Evolutionary conservation across 2,113 vertebrate genomes (phyloP).

Genomic region (Pachycephala philippinensis): DNA sequence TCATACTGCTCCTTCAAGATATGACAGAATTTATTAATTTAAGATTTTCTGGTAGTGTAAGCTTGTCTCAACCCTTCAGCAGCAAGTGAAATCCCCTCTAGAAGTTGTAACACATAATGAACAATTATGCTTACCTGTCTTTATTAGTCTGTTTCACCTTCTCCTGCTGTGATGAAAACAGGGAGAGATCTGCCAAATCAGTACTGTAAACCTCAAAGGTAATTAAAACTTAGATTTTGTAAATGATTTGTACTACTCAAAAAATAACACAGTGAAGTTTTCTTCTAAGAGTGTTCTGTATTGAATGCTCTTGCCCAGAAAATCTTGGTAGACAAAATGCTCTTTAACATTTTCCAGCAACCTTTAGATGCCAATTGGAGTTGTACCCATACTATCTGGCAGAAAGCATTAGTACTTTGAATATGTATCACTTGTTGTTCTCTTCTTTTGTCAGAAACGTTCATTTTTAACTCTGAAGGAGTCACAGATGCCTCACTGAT

Average conservation of each 20-base stretch:
- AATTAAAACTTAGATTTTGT: not conserved
- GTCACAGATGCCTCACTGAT: not conserved
- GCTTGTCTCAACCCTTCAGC: not conserved
- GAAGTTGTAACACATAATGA: not conserved
- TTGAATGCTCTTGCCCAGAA: not conserved
- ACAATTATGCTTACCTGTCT: not conserved
- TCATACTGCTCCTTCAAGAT: not conserved
- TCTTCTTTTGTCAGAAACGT: not conserved
- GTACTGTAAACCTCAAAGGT: not conserved
- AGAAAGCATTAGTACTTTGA: not conserved
- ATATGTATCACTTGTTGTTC: not conserved
- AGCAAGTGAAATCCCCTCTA: not conserved
- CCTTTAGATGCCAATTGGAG: not conserved
- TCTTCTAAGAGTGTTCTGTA: not conserved
- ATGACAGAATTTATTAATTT: not conserved
- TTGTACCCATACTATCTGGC: not conserved
- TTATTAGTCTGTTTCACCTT: not conserved
- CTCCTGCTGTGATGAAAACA: not conserved
- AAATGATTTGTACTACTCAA: not conserved
- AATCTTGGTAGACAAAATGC: not conserved
- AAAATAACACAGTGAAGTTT: not conserved
- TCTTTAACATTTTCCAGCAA: not conserved
- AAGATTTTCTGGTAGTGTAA: not conserved
- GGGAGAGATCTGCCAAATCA: not conserved
- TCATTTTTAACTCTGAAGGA: not conserved